phyloP scores from a whole-genome alignment of 30 jellyfish, hydroid and myxozoan species.

The Nemopilema nomurai region DNA sequence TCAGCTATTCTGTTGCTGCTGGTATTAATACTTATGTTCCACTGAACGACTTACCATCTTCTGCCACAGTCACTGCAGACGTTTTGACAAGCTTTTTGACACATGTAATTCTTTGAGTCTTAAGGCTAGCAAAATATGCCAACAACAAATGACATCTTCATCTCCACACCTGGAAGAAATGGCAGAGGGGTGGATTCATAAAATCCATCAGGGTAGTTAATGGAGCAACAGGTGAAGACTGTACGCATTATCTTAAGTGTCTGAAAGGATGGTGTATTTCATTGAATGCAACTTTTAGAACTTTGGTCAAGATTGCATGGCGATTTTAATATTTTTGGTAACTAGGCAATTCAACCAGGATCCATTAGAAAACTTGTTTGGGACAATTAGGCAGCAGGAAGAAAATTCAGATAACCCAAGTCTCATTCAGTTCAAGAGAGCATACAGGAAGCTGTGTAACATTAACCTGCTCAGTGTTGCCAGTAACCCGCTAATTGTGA shows the following conservation, averaged over 20 bases:
- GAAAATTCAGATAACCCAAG: slow-evolving; percentile 40
- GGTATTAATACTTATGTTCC: slow-evolving; percentile 3
- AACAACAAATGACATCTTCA: neutral
- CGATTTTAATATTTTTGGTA: neutral
- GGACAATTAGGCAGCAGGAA: slow-evolving; percentile 33
- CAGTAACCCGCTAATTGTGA: slow-evolving; percentile 21
- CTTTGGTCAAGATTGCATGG: too few relatives aligned
- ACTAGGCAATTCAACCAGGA: slow-evolving; percentile 52
- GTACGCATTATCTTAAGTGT: neutral
- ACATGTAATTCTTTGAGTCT: slow-evolving; percentile 4
- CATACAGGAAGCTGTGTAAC: slow-evolving; percentile 46
- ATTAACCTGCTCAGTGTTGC: neutral
- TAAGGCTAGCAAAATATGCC: neutral
- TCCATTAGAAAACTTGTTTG: slow-evolving; percentile 48
- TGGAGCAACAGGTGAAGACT: too few relatives aligned
- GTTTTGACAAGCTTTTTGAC: slow-evolving; percentile 16
- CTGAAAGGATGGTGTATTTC: slow-evolving; percentile 39
- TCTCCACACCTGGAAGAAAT: slow-evolving; percentile 4
- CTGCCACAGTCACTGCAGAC: slow-evolving; percentile 22
- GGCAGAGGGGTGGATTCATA: neutral
- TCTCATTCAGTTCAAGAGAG: slow-evolving; percentile 16
- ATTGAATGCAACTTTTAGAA: neutral
- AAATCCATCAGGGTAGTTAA: slow-evolving; percentile 28
- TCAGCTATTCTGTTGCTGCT: slow-evolving; percentile 34
- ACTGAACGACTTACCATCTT: neutral